phyloP scores from a whole-genome alignment of 2,797 vertebrate species.

The Chelon labrosus region DNA sequence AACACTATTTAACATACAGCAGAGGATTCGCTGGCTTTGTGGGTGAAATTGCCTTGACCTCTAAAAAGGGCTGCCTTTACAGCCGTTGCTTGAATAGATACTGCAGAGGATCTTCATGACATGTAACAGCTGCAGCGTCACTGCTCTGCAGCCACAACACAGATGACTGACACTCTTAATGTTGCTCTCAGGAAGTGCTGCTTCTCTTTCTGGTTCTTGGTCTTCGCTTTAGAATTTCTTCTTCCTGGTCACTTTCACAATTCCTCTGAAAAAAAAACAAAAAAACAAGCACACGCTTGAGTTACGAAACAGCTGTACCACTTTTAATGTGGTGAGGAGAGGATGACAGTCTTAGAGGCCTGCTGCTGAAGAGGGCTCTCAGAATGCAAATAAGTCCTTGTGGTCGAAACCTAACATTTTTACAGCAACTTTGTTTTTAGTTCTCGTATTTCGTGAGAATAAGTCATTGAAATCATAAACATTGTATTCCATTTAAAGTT shows the following conservation, averaged over 20 bases:
- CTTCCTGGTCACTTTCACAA: conserved; percentile 94
- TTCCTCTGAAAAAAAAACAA: conserved; percentile 88
- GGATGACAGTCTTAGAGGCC: not conserved
- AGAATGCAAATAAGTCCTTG: not conserved
- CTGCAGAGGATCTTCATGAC: conserved; percentile 8
- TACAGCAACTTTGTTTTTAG: too few species aligned
- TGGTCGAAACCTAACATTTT: too few species aligned
- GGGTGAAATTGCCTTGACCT: conserved; percentile 18
- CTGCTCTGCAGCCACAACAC: conserved; percentile 37
- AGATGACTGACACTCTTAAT: not conserved
- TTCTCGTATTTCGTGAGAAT: too few species aligned
- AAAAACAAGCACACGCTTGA: conserved; percentile 42
- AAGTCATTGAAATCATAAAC: too few species aligned
- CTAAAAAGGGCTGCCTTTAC: conserved; percentile 20
- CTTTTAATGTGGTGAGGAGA: not conserved
- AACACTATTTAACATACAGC: conserved; percentile 5
- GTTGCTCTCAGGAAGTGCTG: conserved; percentile 89
- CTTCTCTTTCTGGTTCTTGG: conserved; percentile 89
- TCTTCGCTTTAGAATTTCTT: conserved; percentile 84
- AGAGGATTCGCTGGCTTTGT: conserved; percentile 28
- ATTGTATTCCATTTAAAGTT: too few species aligned
- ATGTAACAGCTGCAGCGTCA: conserved; percentile 42
- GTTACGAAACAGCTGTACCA: conserved; percentile 1
- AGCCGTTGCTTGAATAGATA: conserved; percentile 17
- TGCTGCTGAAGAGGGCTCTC: not conserved